Conservation (phyloP, 2,888 invertebrate species). For the Diarsia dahlii region DNA sequence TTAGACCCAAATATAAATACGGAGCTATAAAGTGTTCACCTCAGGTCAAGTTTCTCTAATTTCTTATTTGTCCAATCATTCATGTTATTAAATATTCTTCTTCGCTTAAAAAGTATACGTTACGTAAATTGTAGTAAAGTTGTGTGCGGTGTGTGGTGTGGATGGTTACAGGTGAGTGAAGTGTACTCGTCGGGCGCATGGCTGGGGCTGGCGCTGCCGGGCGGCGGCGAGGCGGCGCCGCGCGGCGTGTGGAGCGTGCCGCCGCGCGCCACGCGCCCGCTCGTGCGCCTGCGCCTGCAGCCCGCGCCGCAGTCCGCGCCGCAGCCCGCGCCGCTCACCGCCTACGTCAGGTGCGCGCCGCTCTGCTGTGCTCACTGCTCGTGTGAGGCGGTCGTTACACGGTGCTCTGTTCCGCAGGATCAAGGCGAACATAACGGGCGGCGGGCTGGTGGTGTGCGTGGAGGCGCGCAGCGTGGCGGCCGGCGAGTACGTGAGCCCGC, state of each 20-base stretch:
- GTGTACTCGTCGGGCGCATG: constrained; percentile 97
- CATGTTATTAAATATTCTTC: no score
- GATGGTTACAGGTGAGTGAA: constrained; percentile 92
- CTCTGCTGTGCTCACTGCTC: background rate
- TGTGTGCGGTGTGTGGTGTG: no score
- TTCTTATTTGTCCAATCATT: no score
- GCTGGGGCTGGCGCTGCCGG: constrained; percentile 97
- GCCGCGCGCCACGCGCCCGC: constrained; percentile 96
- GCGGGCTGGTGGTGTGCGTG: constrained; percentile 83
- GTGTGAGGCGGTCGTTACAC: background rate
- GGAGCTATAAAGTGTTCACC: no score
- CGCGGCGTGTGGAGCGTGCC: constrained; percentile 96
- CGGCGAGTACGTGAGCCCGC: constrained; percentile 80
- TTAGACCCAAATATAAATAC: no score
- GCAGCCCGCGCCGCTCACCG: constrained; percentile 27
- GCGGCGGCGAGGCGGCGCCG: constrained; percentile 94
- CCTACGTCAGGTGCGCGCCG: constrained; percentile 44
- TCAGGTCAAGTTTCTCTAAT: no score
- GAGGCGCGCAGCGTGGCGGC: constrained; percentile 80
- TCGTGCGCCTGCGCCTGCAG: constrained; percentile 90
- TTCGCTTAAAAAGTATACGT: background rate
- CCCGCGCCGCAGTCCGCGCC: constrained; percentile 81
- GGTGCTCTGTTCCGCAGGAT: constrained; percentile 68
- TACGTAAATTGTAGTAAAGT: background rate
- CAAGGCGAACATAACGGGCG: constrained; percentile 80